phyloP scores from a whole-genome alignment of 2,113 vertebrate species.

The Nothoprocta perdicaria region DNA sequence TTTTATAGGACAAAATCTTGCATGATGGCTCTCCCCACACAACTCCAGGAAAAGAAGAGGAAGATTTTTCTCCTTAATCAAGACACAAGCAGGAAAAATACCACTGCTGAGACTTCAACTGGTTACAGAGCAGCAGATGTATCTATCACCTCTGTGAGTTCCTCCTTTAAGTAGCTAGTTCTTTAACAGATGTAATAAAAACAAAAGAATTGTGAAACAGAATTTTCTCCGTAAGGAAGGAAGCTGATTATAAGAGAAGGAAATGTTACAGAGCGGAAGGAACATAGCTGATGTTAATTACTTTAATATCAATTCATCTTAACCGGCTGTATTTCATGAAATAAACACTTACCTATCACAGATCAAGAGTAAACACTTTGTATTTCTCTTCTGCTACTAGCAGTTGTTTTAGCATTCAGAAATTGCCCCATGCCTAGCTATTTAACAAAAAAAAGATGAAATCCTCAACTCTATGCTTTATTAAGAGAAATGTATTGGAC shows the following conservation, averaged over 20 bases:
- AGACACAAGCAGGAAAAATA: neutral
- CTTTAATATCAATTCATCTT: neutral
- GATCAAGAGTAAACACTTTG: neutral
- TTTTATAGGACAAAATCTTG: neutral
- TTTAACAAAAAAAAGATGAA: neutral
- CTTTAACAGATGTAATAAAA: neutral
- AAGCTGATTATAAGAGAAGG: neutral
- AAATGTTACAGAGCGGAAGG: neutral
- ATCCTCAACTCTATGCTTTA: neutral
- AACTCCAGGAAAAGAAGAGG: neutral
- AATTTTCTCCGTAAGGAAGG: neutral
- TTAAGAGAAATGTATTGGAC: neutral
- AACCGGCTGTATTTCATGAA: neutral
- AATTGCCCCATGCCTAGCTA: neutral
- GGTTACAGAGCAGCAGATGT: neutral
- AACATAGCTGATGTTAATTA: neutral
- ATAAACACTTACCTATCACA: neutral
- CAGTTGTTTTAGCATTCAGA: neutral
- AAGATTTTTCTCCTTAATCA: neutral
- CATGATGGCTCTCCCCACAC: neutral
- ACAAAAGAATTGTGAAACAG: neutral
- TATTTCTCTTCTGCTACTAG: neutral
- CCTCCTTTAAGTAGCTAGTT: neutral
- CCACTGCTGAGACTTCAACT: neutral
- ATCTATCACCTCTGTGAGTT: neutral